A percentile compares a stretch with the other conserved stretches of the same genome.
Evolutionary conservation across 2,888 invertebrate species (phyloP).

Genomic region (Pollenia griseotomentosa): DNA sequence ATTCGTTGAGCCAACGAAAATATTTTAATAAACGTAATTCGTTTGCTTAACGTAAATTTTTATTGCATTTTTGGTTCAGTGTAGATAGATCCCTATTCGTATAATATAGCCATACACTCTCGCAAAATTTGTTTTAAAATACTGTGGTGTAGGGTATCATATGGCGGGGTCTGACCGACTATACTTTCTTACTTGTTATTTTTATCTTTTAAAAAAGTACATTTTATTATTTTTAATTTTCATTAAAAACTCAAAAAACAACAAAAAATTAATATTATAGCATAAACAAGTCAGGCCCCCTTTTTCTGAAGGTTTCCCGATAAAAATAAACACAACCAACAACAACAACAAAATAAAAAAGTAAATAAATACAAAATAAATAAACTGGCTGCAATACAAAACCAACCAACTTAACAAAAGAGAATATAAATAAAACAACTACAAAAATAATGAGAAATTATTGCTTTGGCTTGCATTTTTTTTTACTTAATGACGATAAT

Average conservation of each 20-base stretch:
- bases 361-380: slow-evolving; percentile 42
- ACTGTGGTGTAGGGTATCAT: too few relatives aligned
- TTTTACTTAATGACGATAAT: neutral
- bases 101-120: too few relatives aligned
- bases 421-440: slow-evolving; percentile 6
- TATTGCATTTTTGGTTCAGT: too few relatives aligned
- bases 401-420: slow-evolving; percentile 2
- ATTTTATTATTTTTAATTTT: slow-evolving; percentile 11
- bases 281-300: slow-evolving; percentile 56
- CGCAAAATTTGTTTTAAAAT: too few relatives aligned
- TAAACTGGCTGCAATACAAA: neutral
- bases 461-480: neutral
- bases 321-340: slow-evolving; percentile 15
- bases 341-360: slow-evolving; percentile 1
- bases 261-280: neutral
- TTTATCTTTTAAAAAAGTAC: neutral
- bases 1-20: too few relatives aligned
- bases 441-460: slow-evolving; percentile 5
- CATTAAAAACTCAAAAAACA: slow-evolving; percentile 24
- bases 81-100: too few relatives aligned
- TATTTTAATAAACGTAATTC: too few relatives aligned
- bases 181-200: too few relatives aligned
- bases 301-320: slow-evolving; percentile 61
- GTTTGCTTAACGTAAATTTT: too few relatives aligned
- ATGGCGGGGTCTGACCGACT: too few relatives aligned